Evolutionary conservation across 2,113 vertebrate genomes (phyloP).

Genomic region (Mastomys natalensis): DNA sequence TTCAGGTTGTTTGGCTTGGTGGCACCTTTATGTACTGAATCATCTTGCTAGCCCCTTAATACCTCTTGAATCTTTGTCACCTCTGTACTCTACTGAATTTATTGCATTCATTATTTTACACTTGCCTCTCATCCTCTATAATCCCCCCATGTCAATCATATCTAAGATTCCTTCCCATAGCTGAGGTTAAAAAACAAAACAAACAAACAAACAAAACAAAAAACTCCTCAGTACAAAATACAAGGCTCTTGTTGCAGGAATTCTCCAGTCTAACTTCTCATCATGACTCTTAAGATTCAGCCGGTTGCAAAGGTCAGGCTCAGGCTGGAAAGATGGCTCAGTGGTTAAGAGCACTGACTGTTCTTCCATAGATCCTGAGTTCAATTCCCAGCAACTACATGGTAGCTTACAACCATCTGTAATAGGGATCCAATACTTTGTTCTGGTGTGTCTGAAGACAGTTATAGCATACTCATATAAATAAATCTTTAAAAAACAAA

Average conservation of each 20-base stretch:
- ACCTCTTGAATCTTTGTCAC: not conserved
- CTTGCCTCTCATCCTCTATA: not conserved
- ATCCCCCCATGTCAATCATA: not conserved
- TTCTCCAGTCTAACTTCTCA: constrained; percentile 15
- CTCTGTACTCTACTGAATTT: not conserved
- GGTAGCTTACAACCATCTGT: too few species aligned
- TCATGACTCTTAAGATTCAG: not conserved
- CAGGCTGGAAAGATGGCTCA: too few species aligned
- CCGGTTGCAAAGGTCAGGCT: too few species aligned
- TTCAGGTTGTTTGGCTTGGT: not conserved
- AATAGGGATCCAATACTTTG: too few species aligned
- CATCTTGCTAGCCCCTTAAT: not conserved
- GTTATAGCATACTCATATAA: too few species aligned
- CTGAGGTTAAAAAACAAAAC: constrained; percentile 34
- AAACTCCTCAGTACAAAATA: not conserved
- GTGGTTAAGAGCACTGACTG: too few species aligned
- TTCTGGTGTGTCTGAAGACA: too few species aligned
- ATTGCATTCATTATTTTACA: constrained; percentile 11
- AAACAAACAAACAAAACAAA: not conserved
- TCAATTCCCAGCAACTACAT: too few species aligned
- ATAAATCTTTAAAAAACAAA: too few species aligned
- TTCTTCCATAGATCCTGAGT: too few species aligned
- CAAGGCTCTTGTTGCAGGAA: constrained; percentile 26
- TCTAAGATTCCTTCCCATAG: not conserved
- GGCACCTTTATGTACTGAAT: too few species aligned